Evolutionary conservation across 2,113 vertebrate species (phyloP).

Genomic region (Thunnus thynnus): DNA sequence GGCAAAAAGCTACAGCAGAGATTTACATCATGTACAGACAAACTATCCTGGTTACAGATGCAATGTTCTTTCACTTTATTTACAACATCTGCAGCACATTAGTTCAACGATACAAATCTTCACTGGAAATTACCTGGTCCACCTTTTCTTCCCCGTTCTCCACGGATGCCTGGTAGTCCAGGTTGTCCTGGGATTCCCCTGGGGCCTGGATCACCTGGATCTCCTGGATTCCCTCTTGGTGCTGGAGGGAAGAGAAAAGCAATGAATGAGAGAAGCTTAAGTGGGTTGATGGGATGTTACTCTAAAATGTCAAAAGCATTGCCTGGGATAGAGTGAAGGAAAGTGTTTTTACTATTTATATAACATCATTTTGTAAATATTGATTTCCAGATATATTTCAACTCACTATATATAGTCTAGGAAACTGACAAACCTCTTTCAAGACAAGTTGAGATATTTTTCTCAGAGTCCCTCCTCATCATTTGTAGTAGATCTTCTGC

Average conservation of each 20-base stretch:
- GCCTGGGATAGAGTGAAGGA: too few relatives aligned
- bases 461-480: not conserved
- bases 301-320: too few relatives aligned
- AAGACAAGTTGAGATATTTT: not conserved
- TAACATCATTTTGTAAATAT: not conserved
- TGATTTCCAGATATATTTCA: not conserved
- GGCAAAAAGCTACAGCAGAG: not conserved
- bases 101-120: not conserved
- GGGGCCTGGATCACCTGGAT: constrained; percentile 59
- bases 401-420: not conserved
- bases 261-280: too few relatives aligned
- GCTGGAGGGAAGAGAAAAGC: constrained; percentile 21
- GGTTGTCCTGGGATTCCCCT: constrained; percentile 50
- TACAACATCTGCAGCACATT: not conserved
- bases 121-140: constrained; percentile 54
- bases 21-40: not conserved
- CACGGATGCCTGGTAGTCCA: constrained; percentile 51
- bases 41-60: not conserved
- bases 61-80: not conserved
- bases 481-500: not conserved
- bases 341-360: too few relatives aligned
- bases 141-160: constrained; percentile 57
- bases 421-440: not conserved
- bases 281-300: too few relatives aligned
- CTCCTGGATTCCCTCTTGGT: constrained; percentile 47